Base-by-base conservation (phyloP, 2,797 vertebrate species). In the Schizopygopsis malacanthus region DNA sequence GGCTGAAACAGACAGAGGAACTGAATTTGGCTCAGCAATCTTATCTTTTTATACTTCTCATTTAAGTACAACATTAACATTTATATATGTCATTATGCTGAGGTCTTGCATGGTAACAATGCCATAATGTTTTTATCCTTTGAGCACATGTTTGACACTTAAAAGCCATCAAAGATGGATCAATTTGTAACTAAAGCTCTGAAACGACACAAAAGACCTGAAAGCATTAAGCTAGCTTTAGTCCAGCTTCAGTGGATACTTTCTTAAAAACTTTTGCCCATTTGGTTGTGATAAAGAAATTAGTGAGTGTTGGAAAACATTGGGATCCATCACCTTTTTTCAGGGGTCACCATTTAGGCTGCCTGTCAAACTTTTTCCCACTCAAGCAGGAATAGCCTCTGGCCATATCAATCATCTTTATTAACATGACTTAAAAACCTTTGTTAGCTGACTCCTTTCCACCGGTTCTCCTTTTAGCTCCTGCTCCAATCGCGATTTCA, bases 331-430 rank as follows among this genome's bases (percentile, higher is more conserved):
- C 90, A 82, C 87, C 91, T 90, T 91, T 89, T 89, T 22, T 20
- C 84, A 87, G 77, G 92, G 93, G 93, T 94, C 93, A 94, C 90
- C 91, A 91, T 90, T 93, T 91, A 71, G 73, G 77, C 84, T 90
- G 94, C 94, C 95, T 94, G 90, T 94, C 95, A 94, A 93, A 92
- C 90, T 83, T 86, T 69, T 85, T 43, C 76, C 73, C 90, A 91
- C 90, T 88, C 52, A 91, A 92, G 92, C 93, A 94, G 95, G 94
- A 95, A 95, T 90, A 90, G 94, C 95, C 95, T 94, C 89, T 81
- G 92, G 95, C 94, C 86, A 92, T 93, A 94, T 94, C 94, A 93
- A 94, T 95, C 93, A 94, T 95, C 94, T 95, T 95, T 96, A 96
- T 95, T 95, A 95, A 95, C 93, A 92, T 92, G 92, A 93, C 94